Evolutionary conservation across 1,140 invertebrate genomes (phyloP).

Genomic region (Cotesia chilonis): DNA sequence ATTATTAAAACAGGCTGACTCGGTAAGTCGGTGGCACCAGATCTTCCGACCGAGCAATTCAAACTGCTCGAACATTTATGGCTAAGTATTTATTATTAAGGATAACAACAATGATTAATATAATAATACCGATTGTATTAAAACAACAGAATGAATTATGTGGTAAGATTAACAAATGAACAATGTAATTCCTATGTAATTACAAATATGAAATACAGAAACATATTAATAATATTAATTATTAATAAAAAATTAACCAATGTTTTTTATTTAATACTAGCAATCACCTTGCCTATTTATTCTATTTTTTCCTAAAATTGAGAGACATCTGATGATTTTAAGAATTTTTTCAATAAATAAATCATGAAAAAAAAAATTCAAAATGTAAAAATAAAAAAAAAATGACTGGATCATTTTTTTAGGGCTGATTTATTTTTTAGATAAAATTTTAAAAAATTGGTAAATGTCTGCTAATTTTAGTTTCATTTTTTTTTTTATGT

Average conservation of each 20-base stretch:
- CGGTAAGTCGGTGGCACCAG: constrained; percentile 16
- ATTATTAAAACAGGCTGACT: constrained; percentile 20
- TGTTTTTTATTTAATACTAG: no score
- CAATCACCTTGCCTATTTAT: no score
- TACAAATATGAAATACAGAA: constrained; percentile 54
- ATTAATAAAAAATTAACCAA: constrained; percentile 42
- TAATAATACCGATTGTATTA: constrained; percentile 40
- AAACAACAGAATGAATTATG: constrained; percentile 38
- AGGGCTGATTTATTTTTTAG: no score
- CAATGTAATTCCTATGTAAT: constrained; percentile 53
- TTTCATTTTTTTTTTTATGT: no score
- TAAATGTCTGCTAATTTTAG: no score
- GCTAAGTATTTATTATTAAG: constrained; percentile 37
- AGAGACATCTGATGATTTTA: no score
- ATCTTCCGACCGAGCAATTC: constrained; percentile 37
- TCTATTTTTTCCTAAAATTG: no score
- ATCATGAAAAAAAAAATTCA: no score
- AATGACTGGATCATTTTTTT: no score
- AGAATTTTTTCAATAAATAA: no score
- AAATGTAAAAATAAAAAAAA: no score
- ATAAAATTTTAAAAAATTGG: no score
- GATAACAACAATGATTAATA: background rate
- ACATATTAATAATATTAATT: constrained; percentile 51
- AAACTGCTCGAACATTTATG: constrained; percentile 35
- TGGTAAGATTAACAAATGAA: constrained; percentile 43